A percentile compares a stretch with the other conserved stretches of the same genome.
Conservation (phyloP, 2,797 vertebrate genomes). For the Menidia menidia region DNA sequence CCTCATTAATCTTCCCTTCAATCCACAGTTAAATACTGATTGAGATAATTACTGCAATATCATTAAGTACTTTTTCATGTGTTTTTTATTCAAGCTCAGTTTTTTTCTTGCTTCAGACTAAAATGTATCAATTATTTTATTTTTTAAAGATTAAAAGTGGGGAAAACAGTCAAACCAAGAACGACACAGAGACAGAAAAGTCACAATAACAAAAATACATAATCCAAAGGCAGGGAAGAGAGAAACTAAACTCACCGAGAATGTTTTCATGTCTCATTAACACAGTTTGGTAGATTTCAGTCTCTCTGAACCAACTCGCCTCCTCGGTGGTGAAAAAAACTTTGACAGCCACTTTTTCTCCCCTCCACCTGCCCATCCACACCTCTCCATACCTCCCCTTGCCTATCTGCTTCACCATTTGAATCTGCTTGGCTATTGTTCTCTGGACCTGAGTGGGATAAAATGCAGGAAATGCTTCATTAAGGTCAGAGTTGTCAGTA, state of each 20-base stretch:
- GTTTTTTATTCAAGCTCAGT: not conserved
- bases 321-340: conserved; percentile 98
- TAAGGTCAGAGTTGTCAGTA: not conserved
- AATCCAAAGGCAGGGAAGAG: not conserved
- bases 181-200: not conserved
- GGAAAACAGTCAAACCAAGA: not conserved
- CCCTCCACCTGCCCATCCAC: conserved; percentile 97
- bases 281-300: conserved; percentile 98
- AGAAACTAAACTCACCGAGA: conserved; percentile 84
- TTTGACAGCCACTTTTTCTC: conserved; percentile 96
- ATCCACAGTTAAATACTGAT: not conserved
- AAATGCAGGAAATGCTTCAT: not conserved
- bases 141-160: too few species aligned
- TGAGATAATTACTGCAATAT: not conserved
- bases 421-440: conserved; percentile 99
- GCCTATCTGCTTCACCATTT: conserved; percentile 98
- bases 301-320: conserved; percentile 98
- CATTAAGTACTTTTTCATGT: not conserved
- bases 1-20: not conserved
- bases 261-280: conserved; percentile 98
- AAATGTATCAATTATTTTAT: not conserved
- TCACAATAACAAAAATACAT: not conserved
- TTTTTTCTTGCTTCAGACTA: not conserved
- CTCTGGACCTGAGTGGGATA: conserved; percentile 88
- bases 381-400: conserved; percentile 97